These are phyloP conservation scores for Trematomus bernacchii DNA, from an alignment of 2,797 vertebrate species.

Conservation along the genomic window DNA sequence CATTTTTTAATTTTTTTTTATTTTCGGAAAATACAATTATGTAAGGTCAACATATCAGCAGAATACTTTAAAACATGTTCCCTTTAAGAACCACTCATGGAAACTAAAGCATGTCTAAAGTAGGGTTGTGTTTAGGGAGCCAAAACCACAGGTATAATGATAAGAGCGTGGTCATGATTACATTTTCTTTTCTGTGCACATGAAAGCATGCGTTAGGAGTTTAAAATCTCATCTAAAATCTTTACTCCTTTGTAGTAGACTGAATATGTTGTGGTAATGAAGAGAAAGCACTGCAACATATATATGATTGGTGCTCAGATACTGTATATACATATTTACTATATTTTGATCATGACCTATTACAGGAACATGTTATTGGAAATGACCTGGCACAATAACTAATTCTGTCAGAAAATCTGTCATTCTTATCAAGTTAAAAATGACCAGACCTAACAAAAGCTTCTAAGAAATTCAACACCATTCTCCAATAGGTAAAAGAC, in stretches of 20 bases:
- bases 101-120: background rate
- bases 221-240: conserved; percentile 1
- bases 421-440: conserved; percentile 5
- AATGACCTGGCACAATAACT: conserved; percentile 1
- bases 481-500: too few relatives aligned
- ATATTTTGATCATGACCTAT: background rate
- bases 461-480: too few relatives aligned
- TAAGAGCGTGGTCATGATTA: background rate
- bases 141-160: background rate
- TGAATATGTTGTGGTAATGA: background rate
- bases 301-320: background rate
- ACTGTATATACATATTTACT: background rate
- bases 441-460: too few relatives aligned
- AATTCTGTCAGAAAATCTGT: conserved; percentile 5
- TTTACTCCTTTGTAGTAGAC: background rate
- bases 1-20: conserved; percentile 23
- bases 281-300: background rate
- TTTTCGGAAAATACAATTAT: conserved; percentile 2
- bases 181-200: background rate
- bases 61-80: background rate
- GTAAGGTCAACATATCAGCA: too few relatives aligned
- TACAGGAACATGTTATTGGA: background rate
- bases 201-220: background rate
- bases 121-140: background rate
- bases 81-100: background rate